These are phyloP conservation scores for Xyrichtys novacula DNA, from an alignment of 2,797 vertebrate species.

Conservation along the genomic window DNA sequence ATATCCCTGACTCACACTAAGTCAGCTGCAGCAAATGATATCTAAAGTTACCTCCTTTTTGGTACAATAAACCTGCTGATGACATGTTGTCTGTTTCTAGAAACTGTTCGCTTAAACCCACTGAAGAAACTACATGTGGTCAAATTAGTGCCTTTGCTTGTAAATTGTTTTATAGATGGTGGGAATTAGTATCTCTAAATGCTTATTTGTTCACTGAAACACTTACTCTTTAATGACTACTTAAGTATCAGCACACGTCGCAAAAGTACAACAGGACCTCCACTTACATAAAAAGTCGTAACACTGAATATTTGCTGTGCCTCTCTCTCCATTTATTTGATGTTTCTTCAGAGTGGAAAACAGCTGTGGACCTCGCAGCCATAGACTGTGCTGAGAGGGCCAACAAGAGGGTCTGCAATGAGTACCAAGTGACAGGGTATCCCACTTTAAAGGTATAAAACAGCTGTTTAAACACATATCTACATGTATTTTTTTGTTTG, in stretches of 20 bases:
- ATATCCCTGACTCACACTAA: conserved; percentile 13
- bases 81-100: not conserved
- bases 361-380: conserved; percentile 88
- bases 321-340: conserved; percentile 31
- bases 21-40: conserved; percentile 22
- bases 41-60: conserved; percentile 17
- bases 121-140: too few relatives aligned
- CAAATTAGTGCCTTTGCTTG: too few relatives aligned
- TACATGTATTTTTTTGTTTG: too few relatives aligned
- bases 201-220: too few relatives aligned
- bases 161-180: too few relatives aligned
- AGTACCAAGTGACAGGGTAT: conserved; percentile 84
- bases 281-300: not conserved
- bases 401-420: conserved; percentile 82
- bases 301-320: conserved; percentile 52
- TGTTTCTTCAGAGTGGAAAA: conserved; percentile 89
- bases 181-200: too few relatives aligned
- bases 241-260: not conserved
- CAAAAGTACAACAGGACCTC: not conserved
- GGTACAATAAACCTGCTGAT: not conserved
- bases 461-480: not conserved
- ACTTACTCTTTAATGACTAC: too few relatives aligned
- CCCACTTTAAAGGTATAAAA: conserved; percentile 89
- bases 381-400: conserved; percentile 88
- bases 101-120: not conserved